A percentile compares a stretch with the other conserved stretches of the same genome.
Conservation (phyloP, 2,888 invertebrate genomes). For the Apodemia duryi region DNA sequence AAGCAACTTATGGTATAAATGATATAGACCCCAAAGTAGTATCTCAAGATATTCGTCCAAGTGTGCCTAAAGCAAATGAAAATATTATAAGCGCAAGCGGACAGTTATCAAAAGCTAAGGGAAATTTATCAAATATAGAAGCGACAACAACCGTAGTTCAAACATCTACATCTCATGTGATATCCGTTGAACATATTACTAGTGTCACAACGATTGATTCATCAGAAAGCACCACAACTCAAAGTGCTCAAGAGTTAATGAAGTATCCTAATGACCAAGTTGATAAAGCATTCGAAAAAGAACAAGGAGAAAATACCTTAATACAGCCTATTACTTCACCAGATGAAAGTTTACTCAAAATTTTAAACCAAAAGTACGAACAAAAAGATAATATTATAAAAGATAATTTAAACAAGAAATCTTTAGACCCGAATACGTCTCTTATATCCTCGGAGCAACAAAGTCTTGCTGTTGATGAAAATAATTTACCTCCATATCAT, state of each 20-base stretch:
- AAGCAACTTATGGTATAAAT: not conserved
- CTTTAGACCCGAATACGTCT: conserved; percentile 10
- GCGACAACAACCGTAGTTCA: not conserved
- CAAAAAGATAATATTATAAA: not conserved
- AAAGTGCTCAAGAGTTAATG: not conserved
- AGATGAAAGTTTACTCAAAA: not conserved
- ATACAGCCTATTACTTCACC: not conserved
- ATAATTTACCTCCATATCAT: conserved; percentile 86
- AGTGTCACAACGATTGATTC: conserved; percentile 3
- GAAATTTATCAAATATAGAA: conserved; percentile 2
- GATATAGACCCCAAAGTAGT: not conserved
- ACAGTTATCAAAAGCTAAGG: not conserved
- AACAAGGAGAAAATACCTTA: not conserved
- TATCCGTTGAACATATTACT: conserved; percentile 12
- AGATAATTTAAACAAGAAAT: not conserved
- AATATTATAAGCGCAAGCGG: not conserved
- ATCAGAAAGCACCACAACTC: conserved; percentile 21
- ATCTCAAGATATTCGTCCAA: not conserved
- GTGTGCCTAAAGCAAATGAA: not conserved
- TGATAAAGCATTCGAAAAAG: not conserved
- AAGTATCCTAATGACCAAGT: conserved; percentile 9
- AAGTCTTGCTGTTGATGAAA: conserved; percentile 67
- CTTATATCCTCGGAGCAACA: conserved; percentile 13
- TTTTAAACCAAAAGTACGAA: not conserved
- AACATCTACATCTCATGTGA: conserved; percentile 3